Conservation (phyloP, 2,888 invertebrate genomes). For the Phaedon cochleariae region DNA sequence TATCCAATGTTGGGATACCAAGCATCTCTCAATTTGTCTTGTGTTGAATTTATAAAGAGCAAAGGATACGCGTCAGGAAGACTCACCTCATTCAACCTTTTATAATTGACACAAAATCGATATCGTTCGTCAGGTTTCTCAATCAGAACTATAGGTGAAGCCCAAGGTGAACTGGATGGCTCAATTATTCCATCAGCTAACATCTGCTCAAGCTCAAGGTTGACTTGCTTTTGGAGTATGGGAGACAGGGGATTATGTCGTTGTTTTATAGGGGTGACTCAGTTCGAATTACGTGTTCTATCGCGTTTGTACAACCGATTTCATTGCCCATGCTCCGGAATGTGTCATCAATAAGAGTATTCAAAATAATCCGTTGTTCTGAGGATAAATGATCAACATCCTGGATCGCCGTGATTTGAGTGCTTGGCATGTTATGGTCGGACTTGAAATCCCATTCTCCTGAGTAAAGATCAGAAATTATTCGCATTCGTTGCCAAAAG, state of each 20-base stretch:
- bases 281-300: background rate
- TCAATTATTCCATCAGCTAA: slow-evolving; percentile 8
- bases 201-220: slow-evolving; percentile 3
- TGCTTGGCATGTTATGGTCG: background rate
- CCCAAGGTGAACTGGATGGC: slow-evolving; percentile 1
- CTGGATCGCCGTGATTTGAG: no score
- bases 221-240: background rate
- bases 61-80: slow-evolving; percentile 18
- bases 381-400: no score
- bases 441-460: background rate
- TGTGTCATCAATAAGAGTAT: no score
- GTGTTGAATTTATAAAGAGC: slow-evolving; percentile 17
- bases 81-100: slow-evolving; percentile 11
- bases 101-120: slow-evolving; percentile 1
- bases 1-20: slow-evolving; percentile 15
- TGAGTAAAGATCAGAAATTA: background rate
- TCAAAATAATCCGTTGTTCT: no score
- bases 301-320: background rate
- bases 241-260: background rate
- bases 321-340: background rate
- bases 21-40: slow-evolving; percentile 20
- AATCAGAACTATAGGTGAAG: background rate
- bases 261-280: background rate
- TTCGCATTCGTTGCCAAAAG: background rate
- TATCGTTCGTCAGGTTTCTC: slow-evolving; percentile 1